Conservation (phyloP, 1,140 invertebrate species). For the Hydropsyche tenuis region DNA sequence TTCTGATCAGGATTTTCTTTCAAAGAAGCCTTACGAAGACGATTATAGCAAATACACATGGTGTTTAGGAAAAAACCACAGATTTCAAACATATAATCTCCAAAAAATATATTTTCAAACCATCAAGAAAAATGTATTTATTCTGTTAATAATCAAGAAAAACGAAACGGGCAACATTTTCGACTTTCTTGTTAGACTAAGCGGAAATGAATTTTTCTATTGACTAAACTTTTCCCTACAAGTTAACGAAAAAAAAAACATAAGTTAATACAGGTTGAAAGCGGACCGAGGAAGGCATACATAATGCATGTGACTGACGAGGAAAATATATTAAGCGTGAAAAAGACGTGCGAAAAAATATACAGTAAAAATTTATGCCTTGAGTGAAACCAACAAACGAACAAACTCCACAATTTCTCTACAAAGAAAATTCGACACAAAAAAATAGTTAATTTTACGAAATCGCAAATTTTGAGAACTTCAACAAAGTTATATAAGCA, state of each 20-base stretch:
- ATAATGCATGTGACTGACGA: constrained; percentile 27
- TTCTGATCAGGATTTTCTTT: constrained; percentile 1
- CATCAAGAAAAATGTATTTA: neutral
- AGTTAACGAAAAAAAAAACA: constrained; percentile 22
- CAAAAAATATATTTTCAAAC: neutral
- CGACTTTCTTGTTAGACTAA: neutral
- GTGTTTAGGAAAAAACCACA: neutral
- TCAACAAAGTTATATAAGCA: no score
- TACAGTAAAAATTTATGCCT: constrained; percentile 9
- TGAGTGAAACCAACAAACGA: neutral
- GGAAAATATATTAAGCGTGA: constrained; percentile 29
- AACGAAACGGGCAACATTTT: neutral
- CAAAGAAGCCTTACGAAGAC: constrained; percentile 2
- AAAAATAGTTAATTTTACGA: no score
- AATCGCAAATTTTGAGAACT: no score
- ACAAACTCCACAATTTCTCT: neutral
- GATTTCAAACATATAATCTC: neutral
- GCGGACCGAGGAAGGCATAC: constrained; percentile 18
- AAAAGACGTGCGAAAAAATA: constrained; percentile 26
- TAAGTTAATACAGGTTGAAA: constrained; percentile 24
- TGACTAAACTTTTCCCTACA: constrained; percentile 3
- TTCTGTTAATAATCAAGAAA: neutral
- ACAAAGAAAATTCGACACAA: no score
- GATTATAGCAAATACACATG: neutral
- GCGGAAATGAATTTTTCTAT: neutral